Evolutionary conservation across 2,113 vertebrate species (phyloP), one percentile per base, ranked within the genome.

Genomic region (Tympanuchus pallidicinctus): DNA sequence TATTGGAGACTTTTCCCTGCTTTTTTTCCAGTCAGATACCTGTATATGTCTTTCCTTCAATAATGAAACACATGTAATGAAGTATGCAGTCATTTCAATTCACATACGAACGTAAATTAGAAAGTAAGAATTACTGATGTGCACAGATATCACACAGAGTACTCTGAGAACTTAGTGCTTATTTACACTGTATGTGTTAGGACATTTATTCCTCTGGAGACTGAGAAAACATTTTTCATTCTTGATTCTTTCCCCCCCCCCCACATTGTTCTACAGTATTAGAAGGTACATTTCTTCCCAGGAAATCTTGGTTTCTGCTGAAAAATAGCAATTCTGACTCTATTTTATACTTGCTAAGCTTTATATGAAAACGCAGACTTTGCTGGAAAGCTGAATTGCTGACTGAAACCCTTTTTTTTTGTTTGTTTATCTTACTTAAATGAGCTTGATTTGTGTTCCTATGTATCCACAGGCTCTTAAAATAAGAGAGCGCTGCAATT

Each of bases 401-500:
- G 86, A 80, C 38, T 86, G 82, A 90, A 86, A 47, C 13, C 27
- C 36, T 89, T 66, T 28, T 69, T 61, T 61, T 57, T 50, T 56
- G 27, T 54, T 27, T 94, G 43, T 30, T 85, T 93, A 61, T 52
- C 63, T 30, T 70, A 3, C 50, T 93, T 80, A 22, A 94, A 86
- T 95, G 81, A 77, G 50, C 76, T 66, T 93, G 24, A 73, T 86
- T 67, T 95, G 57, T 97, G 95, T 93, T 70, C 89, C 93, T 86
- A 95, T 97, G 80, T 95, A 82, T 91, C 95, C 97, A 40, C 96
- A 99, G 99, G 99, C 98, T 93, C 97, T 99, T 95, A 98, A 98
- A 97, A 95, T 99, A 94, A 98, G 99, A 92, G 98, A 98, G 71
- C 96, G 64, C 65, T 99, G 99, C 86, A 95, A 97, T 64, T 99